phyloP scores from a whole-genome alignment of 1,140 invertebrate genomes.

The Periplaneta americana region DNA sequence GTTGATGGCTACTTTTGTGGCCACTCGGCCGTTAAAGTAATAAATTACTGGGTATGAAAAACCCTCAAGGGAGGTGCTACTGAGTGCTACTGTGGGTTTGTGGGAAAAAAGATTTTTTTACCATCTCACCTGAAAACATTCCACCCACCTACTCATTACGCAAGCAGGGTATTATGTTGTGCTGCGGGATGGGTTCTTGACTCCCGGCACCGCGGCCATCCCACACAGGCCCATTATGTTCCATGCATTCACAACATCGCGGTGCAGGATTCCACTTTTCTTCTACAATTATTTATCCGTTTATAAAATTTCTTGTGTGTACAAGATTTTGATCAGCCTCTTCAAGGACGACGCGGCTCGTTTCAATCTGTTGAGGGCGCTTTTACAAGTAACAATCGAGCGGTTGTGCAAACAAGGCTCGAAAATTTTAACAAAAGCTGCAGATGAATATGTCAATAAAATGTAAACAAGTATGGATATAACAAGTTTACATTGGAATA shows the following conservation, averaged over 20 bases:
- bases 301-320: too few species aligned
- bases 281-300: neutral
- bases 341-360: too few species aligned
- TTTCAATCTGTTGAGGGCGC: too few species aligned
- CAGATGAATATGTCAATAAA: too few species aligned
- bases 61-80: neutral
- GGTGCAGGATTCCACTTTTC: neutral
- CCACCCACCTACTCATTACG: neutral
- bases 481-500: too few species aligned
- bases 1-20: neutral
- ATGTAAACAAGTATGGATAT: too few species aligned
- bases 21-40: neutral
- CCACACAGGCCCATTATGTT: neutral
- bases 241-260: neutral
- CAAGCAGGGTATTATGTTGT: neutral
- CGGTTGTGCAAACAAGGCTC: too few species aligned
- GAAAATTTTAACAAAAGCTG: too few species aligned
- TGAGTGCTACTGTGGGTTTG: neutral
- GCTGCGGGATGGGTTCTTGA: neutral
- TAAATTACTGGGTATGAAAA: neutral
- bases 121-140: neutral
- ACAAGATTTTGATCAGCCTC: too few species aligned
- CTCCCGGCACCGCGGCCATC: neutral
- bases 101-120: neutral
- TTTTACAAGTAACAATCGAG: too few species aligned